Conservation (phyloP, 2,888 invertebrate species). For the Meghimatium bilineatum region DNA sequence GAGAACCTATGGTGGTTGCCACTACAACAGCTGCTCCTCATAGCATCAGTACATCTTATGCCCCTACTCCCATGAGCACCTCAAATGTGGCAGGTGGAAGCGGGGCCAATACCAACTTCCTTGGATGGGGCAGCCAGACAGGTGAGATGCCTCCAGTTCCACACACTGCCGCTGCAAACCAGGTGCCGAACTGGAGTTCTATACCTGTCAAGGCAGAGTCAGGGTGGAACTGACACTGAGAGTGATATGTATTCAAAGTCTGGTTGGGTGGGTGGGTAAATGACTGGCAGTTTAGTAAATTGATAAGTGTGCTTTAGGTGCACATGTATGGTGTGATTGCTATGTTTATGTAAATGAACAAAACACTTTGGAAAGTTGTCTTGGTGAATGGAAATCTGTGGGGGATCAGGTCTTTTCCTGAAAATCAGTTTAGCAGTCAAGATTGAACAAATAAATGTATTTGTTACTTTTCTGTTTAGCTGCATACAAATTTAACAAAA, state of each 20-base stretch:
- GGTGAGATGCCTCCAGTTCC: slow-evolving; percentile 48
- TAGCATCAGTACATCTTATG: slow-evolving; percentile 47
- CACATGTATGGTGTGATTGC: neutral
- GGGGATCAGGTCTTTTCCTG: too few relatives aligned
- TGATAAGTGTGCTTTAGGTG: neutral
- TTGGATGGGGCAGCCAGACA: slow-evolving; percentile 48
- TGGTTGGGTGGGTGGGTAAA: neutral
- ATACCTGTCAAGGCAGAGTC: slow-evolving; percentile 46
- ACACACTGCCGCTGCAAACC: slow-evolving; percentile 43
- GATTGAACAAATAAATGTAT: too few relatives aligned
- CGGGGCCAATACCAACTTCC: slow-evolving; percentile 42
- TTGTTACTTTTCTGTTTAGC: too few relatives aligned
- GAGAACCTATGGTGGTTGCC: slow-evolving; percentile 41
- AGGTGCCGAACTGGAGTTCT: slow-evolving; percentile 46
- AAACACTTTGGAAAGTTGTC: neutral
- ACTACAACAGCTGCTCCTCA: slow-evolving; percentile 47
- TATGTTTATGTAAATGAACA: slow-evolving; percentile 6
- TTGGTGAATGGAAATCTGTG: too few relatives aligned
- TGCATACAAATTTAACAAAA: too few relatives aligned
- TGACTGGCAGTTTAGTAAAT: neutral
- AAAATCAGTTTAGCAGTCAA: too few relatives aligned
- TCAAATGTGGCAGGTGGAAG: slow-evolving; percentile 40
- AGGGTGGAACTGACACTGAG: slow-evolving; percentile 45
- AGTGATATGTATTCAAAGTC: slow-evolving; percentile 21
- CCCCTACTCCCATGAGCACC: slow-evolving; percentile 46